Evolutionary conservation across 1,140 invertebrate species (phyloP), one percentile per base, ranked within the genome.

Genomic region (Caenorhabditis brenneri): DNA sequence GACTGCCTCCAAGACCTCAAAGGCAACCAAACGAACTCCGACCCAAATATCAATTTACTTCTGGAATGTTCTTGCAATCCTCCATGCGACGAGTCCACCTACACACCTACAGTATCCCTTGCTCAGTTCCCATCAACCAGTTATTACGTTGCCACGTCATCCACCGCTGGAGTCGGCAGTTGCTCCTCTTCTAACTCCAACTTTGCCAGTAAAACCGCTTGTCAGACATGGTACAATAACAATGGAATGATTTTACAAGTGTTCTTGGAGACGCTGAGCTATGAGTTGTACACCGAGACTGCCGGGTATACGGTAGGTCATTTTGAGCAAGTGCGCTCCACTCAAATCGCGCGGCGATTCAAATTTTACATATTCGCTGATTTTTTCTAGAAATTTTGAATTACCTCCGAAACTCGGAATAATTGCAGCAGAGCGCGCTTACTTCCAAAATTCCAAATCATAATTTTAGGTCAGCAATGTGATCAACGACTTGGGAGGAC

Each of bases 401-500:
- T n/a, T n/a, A n/a, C n/a, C n/a, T n/a, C n/a, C n/a, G n/a, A n/a
- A n/a, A n/a, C n/a, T n/a, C n/a, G n/a, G n/a, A n/a, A n/a, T n/a
- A n/a, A n/a, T n/a, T n/a, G n/a, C n/a, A n/a, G n/a, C n/a, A n/a
- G n/a, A n/a, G n/a, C n/a, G n/a, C n/a, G n/a, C n/a, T n/a, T n/a
- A n/a, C n/a, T n/a, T n/a, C n/a, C n/a, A n/a, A n/a, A 78, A 24
- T 15, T 39, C 69, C 31, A 36, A 78, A 51, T 29, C 16, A n/a
- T n/a, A 46, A 31, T 27, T 82, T 58, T 29, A 84, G 79, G 24
- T 84, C 7, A 49, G 48, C 39, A 60, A 82, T 22, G 60, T 69
- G 29, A 79, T 85, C 24, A 85, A 83, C 81, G 81, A 85, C 39
- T 58, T 85, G 33, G 84, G 84, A 74, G 84, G 84, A 69, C 84